Evolutionary conservation across 2,888 invertebrate species (phyloP).

Genomic region (Eupithecia subumbrata): DNA sequence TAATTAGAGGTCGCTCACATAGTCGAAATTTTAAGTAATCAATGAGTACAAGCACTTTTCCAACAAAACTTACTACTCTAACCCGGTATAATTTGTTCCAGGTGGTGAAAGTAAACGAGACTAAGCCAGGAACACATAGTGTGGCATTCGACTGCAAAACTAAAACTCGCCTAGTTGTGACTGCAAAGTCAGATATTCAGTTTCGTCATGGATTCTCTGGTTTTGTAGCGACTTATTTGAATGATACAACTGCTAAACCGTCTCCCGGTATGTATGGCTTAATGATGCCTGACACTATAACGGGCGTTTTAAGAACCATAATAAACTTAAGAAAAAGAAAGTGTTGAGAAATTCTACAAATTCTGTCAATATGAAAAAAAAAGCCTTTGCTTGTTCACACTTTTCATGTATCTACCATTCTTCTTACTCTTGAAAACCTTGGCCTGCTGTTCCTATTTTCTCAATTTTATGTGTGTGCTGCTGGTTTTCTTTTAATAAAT

Average conservation of each 20-base stretch:
- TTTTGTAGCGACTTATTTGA: conserved; percentile 12
- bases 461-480: no score
- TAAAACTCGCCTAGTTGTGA: conserved; percentile 7
- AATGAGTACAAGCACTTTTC: no score
- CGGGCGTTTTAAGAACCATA: neutral
- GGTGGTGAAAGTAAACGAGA: conserved; percentile 24
- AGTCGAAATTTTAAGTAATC: no score
- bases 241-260: conserved; percentile 24
- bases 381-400: no score
- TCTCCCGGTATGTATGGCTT: conserved; percentile 19
- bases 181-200: conserved; percentile 21
- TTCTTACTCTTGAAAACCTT: no score
- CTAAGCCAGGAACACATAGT: conserved; percentile 15
- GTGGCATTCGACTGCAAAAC: conserved; percentile 12
- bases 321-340: neutral
- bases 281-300: neutral
- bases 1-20: no score
- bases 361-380: neutral
- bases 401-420: no score
- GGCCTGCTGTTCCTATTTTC: no score
- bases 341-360: no score
- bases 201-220: conserved; percentile 25
- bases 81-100: conserved; percentile 10
- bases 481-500: no score
- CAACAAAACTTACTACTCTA: no score